Evolutionary conservation across 2,797 vertebrate genomes (phyloP).

Genomic region (Capromys pilorides): DNA sequence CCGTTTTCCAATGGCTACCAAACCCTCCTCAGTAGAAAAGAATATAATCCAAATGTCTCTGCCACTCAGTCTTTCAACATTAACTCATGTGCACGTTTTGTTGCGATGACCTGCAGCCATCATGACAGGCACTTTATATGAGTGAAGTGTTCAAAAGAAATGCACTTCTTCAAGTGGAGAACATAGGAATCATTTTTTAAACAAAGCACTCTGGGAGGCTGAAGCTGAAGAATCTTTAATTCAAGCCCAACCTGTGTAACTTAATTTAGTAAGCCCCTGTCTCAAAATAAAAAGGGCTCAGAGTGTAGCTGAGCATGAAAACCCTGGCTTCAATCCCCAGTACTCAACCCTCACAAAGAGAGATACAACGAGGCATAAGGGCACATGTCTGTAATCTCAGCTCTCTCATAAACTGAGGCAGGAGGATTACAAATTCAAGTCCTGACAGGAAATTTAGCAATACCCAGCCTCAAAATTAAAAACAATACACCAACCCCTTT

Average conservation of each 20-base stretch:
- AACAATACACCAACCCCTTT: no score
- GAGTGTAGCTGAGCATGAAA: neutral
- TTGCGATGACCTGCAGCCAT: neutral
- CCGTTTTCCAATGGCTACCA: constrained; percentile 28
- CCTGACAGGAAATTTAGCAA: neutral
- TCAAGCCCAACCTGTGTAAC: neutral
- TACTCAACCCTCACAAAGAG: neutral
- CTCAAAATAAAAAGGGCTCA: neutral
- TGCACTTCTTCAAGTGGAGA: neutral
- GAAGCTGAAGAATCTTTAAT: neutral
- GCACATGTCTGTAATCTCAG: neutral
- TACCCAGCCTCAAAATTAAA: neutral
- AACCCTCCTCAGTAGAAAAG: constrained; percentile 32
- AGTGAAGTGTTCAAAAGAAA: constrained; percentile 1
- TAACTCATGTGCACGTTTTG: neutral
- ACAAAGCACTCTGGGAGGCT: neutral
- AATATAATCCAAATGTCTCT: neutral
- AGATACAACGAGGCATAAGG: neutral
- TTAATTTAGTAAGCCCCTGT: neutral
- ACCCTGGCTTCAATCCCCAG: neutral
- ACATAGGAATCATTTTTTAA: neutral
- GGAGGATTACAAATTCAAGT: neutral
- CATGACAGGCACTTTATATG: neutral
- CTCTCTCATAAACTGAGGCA: neutral
- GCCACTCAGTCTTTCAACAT: constrained; percentile 27